Conservation (phyloP, 2,113 vertebrate species). For the Mastomys coucha region DNA sequence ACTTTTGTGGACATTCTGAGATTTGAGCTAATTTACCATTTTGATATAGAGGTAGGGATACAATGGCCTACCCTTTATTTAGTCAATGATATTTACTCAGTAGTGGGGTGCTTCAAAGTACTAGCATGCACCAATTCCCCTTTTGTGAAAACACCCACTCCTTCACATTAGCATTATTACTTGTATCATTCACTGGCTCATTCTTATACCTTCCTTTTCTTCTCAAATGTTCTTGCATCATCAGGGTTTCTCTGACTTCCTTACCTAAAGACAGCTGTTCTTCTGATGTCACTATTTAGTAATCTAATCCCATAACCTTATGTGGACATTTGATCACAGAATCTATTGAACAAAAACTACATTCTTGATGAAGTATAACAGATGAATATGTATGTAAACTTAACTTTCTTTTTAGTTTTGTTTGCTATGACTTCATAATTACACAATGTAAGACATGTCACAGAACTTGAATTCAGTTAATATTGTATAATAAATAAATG, state of each 20-base stretch:
- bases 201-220: neutral
- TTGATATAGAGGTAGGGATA: neutral
- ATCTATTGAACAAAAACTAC: neutral
- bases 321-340: neutral
- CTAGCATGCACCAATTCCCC: neutral
- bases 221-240: neutral
- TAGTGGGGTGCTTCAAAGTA: neutral
- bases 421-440: neutral
- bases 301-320: neutral
- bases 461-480: neutral
- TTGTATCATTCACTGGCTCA: neutral
- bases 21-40: constrained; percentile 50
- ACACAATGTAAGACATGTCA: neutral
- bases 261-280: neutral
- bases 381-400: neutral
- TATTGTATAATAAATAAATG: neutral
- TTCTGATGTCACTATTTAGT: neutral
- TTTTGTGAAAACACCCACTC: rapidly evolving
- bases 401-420: neutral
- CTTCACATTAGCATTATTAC: neutral
- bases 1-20: constrained; percentile 39
- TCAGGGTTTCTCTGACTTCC: neutral
- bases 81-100: neutral
- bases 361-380: neutral
- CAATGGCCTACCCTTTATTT: neutral